phyloP scores from a whole-genome alignment of 2,888 invertebrate genomes.

The Morpho helenor region DNA sequence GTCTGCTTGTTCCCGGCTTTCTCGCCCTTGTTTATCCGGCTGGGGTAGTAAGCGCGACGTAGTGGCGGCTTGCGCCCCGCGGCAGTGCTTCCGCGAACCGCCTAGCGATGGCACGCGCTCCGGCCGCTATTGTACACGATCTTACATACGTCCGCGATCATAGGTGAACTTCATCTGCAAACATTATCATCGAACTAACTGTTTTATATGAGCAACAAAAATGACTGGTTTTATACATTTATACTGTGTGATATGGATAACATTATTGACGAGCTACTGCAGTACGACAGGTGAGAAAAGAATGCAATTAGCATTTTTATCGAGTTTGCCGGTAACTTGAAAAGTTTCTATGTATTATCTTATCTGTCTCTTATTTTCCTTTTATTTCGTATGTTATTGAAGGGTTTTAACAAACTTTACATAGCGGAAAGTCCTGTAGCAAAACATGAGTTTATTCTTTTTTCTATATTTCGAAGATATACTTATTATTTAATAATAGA shows the following conservation, averaged over 20 bases:
- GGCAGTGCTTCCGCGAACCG: slow-evolving; percentile 43
- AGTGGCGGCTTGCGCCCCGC: slow-evolving; percentile 45
- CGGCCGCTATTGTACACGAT: slow-evolving; percentile 39
- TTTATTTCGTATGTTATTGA: too few species aligned
- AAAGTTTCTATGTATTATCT: slow-evolving; percentile 38
- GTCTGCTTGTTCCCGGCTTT: slow-evolving; percentile 72
- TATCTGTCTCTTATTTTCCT: too few species aligned
- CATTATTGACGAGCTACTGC: slow-evolving; percentile 60
- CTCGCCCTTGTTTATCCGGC: slow-evolving; percentile 74
- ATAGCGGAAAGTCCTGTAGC: too few species aligned
- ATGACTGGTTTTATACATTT: slow-evolving; percentile 77
- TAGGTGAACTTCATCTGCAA: slow-evolving; percentile 52
- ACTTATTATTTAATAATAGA: too few species aligned
- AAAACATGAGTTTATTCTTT: too few species aligned
- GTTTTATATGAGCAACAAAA: slow-evolving; percentile 53
- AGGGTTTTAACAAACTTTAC: too few species aligned
- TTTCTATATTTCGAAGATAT: too few species aligned
- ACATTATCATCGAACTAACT: slow-evolving; percentile 30
- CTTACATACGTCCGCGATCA: slow-evolving; percentile 46
- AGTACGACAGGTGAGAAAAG: slow-evolving; percentile 68
- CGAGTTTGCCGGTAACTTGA: slow-evolving; percentile 48
- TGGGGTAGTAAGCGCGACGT: slow-evolving; percentile 61
- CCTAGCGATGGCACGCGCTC: slow-evolving; percentile 71
- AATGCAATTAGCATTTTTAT: slow-evolving; percentile 68
- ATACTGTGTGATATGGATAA: slow-evolving; percentile 71